Evolutionary conservation across 1,140 invertebrate species (phyloP).

Genomic region (Harlomillsia oculata): DNA sequence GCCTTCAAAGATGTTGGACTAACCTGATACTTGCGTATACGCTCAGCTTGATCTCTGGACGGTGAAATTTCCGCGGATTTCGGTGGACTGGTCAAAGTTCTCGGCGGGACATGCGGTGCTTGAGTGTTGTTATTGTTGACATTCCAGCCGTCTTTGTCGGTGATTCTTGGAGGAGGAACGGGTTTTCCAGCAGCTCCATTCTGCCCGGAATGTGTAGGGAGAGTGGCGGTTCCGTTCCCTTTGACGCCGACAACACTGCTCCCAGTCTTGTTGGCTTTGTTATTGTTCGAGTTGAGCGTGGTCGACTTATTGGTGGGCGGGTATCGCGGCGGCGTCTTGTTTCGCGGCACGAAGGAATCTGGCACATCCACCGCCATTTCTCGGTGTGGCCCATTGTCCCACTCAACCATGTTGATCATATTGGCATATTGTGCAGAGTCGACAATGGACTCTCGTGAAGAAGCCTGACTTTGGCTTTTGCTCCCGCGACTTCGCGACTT

Average conservation of each 20-base stretch:
- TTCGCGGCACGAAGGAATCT: slow-evolving; percentile 80
- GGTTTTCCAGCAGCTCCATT: slow-evolving; percentile 47
- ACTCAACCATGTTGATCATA: slow-evolving; percentile 40
- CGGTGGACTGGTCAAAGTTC: slow-evolving; percentile 34
- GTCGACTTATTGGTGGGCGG: slow-evolving; percentile 54
- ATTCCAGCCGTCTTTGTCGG: slow-evolving; percentile 46
- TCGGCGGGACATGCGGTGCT: slow-evolving; percentile 55
- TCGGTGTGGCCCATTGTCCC: slow-evolving; percentile 59
- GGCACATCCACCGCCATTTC: slow-evolving; percentile 99
- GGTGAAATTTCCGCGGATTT: slow-evolving; percentile 40
- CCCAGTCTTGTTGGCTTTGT: slow-evolving; percentile 38
- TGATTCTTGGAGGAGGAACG: slow-evolving; percentile 62
- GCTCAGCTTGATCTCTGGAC: slow-evolving; percentile 73
- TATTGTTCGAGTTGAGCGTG: slow-evolving; percentile 35
- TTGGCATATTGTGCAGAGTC: slow-evolving; percentile 37
- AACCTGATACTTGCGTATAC: slow-evolving; percentile 83
- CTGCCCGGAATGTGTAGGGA: slow-evolving; percentile 26
- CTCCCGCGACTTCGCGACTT: slow-evolving; percentile 13
- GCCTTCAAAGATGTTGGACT: slow-evolving; percentile 19
- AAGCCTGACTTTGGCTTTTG: slow-evolving; percentile 26
- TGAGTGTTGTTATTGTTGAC: slow-evolving; percentile 33
- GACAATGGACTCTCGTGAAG: slow-evolving; percentile 32
- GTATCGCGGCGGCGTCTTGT: slow-evolving; percentile 85
- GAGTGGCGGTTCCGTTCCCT: slow-evolving; percentile 31
- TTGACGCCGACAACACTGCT: slow-evolving; percentile 19